Evolutionary conservation across 2,888 invertebrate genomes (phyloP).

Genomic region (Eudasyphora cyanicolor): DNA sequence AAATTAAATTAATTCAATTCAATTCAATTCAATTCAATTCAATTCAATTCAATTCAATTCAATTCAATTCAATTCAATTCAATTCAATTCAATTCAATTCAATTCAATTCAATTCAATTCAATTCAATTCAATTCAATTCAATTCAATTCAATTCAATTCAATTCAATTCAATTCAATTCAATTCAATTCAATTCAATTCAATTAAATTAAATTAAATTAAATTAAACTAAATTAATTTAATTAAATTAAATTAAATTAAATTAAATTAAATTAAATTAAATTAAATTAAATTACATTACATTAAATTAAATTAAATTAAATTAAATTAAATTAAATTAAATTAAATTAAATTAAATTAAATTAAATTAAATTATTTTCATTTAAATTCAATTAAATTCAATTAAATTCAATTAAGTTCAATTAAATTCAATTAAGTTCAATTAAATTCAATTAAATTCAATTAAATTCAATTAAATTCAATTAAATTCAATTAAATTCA

Average conservation of each 20-base stretch:
- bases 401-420: too few species aligned
- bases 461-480: too few species aligned
- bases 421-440: too few species aligned
- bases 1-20: too few species aligned
- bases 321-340: conserved; percentile 5
- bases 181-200: background rate
- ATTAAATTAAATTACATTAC: background rate
- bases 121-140: background rate
- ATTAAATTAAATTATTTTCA: background rate
- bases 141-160: background rate
- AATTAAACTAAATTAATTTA: background rate
- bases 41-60: too few species aligned
- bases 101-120: background rate
- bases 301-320: conserved; percentile 5
- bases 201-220: conserved; percentile 7
- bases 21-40: too few species aligned
- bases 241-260: background rate
- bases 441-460: too few species aligned
- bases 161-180: background rate
- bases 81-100: conserved; percentile 1
- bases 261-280: background rate
- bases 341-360: background rate
- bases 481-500: too few species aligned
- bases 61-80: too few species aligned
- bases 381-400: background rate